phyloP scores from a whole-genome alignment of 2,888 invertebrate genomes.

The Apodemia hepburni region DNA sequence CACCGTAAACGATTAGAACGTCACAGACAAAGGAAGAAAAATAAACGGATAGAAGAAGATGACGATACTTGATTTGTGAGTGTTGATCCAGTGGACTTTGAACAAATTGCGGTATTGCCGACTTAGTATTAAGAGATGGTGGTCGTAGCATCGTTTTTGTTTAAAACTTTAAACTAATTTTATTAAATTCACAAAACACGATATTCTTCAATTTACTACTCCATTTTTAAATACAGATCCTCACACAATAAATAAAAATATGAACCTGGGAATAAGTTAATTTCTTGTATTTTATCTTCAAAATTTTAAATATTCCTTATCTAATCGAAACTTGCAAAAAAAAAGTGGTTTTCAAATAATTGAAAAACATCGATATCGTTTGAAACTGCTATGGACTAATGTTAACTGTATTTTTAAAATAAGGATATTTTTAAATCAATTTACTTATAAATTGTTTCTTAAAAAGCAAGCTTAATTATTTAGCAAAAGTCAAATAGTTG shows the following conservation, averaged over 20 bases:
- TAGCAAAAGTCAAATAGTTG: neutral
- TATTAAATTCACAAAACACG: neutral
- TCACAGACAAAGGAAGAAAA: slow-evolving; percentile 59
- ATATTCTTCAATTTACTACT: neutral
- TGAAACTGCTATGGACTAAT: too few relatives aligned
- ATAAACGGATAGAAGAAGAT: slow-evolving; percentile 51
- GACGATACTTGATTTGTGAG: slow-evolving; percentile 61
- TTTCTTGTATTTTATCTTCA: too few relatives aligned
- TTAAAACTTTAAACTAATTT: too few relatives aligned
- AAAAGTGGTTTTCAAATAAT: too few relatives aligned
- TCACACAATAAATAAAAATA: too few relatives aligned
- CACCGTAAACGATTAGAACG: slow-evolving; percentile 47
- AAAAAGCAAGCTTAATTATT: neutral
- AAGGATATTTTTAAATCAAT: neutral
- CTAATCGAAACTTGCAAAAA: too few relatives aligned
- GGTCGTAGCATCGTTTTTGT: slow-evolving; percentile 27
- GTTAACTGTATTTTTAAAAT: neutral
- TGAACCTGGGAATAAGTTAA: too few relatives aligned
- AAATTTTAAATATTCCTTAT: too few relatives aligned
- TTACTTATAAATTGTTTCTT: neutral
- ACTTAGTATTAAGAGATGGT: slow-evolving; percentile 44
- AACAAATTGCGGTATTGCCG: slow-evolving; percentile 53
- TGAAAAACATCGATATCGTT: too few relatives aligned
- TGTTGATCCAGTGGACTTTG: slow-evolving; percentile 57
- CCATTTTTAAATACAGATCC: neutral